Evolutionary conservation across 2,888 invertebrate genomes (phyloP).

Genomic region (Cheilosia urbana): DNA sequence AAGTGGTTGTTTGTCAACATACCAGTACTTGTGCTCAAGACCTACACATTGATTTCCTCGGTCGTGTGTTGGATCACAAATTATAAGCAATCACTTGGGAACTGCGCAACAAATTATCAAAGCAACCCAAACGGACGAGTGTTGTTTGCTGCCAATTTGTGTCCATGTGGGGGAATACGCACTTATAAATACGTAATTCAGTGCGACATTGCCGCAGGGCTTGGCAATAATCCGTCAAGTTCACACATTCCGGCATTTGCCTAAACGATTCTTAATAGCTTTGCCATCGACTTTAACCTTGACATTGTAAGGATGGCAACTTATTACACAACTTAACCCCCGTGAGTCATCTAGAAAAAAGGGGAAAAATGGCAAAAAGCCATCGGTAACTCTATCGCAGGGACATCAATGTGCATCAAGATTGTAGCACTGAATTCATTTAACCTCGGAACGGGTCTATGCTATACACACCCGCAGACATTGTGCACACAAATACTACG

Average conservation of each 20-base stretch:
- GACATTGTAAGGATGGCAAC: slow-evolving; percentile 31
- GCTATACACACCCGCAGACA: neutral
- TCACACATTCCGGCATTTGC: neutral
- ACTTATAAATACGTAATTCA: neutral
- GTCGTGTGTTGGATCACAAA: neutral
- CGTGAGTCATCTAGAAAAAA: neutral
- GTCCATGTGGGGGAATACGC: neutral
- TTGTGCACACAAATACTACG: slow-evolving; percentile 16
- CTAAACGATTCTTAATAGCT: slow-evolving; percentile 23
- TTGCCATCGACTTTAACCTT: slow-evolving; percentile 24
- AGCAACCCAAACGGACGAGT: neutral
- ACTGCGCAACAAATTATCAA: neutral
- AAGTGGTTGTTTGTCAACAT: neutral
- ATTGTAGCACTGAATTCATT: slow-evolving; percentile 40
- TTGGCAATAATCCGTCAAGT: neutral
- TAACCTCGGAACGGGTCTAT: slow-evolving; percentile 21
- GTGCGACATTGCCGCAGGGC: neutral
- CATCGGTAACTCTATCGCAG: slow-evolving; percentile 41
- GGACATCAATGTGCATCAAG: slow-evolving; percentile 35
- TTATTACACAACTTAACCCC: slow-evolving; percentile 10
- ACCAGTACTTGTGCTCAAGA: neutral
- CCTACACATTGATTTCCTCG: neutral
- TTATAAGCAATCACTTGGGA: neutral
- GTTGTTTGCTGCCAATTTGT: neutral
- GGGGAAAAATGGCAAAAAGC: neutral